Evolutionary conservation across 1,140 invertebrate species (phyloP), one percentile per base, ranked within the genome.

Genomic region (Formica exsecta): DNA sequence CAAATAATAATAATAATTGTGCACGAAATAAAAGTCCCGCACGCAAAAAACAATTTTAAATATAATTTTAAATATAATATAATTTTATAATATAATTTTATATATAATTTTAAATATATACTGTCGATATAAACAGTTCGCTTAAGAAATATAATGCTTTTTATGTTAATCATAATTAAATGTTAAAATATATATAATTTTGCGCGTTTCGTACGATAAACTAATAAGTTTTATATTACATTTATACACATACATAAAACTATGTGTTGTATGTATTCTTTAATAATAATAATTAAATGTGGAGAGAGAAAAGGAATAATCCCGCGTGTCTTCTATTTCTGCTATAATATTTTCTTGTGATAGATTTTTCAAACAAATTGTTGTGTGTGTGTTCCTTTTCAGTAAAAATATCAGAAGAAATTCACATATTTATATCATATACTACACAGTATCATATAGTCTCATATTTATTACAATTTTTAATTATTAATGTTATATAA

Each of bases 1-100:
- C 38, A n/a, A 54, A 80, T 70, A 54, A 80, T 70, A 57, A 32
- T 11, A 65, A 59, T 80, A 25, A 80, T 80, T 70, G 25, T 70
- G 36, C 51, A 32, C 36, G 48, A 51, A 19, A 70, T 57, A 25
- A 38, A 36, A 66, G 61, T 32, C 38, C 32, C 19, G 25, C 25
- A 11, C 11, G 48, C 13, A 77, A 65, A 59, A 76, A 44, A 22
- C 1, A 22, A 64, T 77, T 77, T 29, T 38, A 65, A 22, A 29
- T 29, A 29, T 29, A 29, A 29, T 29, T 1, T 29, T 29, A 29
- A 29, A 29, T 1, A 29, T 29, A 29, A 29, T 29, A 29, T 29
- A 29, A 29, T 29, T 29, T 29, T 0, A 29, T 29, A 29, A 29
- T 29, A 29, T 29, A 29, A 29, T 29, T 29, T 29, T 29, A 22